A percentile compares a stretch with the other conserved stretches of the same genome.
Conservation (phyloP, 2,113 vertebrate species). For the Pseudorhombus dupliciocellatus region DNA sequence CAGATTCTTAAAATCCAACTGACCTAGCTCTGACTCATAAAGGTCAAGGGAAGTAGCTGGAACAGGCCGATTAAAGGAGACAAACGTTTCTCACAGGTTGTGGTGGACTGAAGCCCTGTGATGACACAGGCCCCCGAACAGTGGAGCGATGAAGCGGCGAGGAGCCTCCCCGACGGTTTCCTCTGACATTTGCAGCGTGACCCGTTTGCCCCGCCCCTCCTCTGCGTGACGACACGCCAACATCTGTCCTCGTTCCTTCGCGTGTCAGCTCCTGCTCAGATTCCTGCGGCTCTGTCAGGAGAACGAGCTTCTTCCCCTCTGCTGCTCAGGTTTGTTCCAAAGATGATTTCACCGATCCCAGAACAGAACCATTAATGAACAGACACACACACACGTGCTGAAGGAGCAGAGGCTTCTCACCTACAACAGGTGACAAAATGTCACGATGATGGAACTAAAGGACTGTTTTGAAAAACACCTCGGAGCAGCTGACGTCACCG, state of each 20-base stretch:
- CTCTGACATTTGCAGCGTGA: slow-evolving; percentile 67
- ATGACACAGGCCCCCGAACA: too few species aligned
- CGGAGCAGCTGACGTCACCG: slow-evolving; percentile 41
- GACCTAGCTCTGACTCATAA: too few species aligned
- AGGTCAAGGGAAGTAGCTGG: too few species aligned
- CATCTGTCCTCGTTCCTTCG: background rate
- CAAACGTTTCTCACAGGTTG: too few species aligned
- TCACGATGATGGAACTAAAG: slow-evolving; percentile 24
- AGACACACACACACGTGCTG: background rate
- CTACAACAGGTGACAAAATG: slow-evolving; percentile 26
- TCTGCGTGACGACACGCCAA: slow-evolving; percentile 18
- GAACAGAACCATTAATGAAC: too few species aligned
- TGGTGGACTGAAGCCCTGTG: too few species aligned
- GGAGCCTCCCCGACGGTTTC: slow-evolving; percentile 45
- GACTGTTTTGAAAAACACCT: slow-evolving; percentile 31
- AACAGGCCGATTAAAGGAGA: too few species aligned
- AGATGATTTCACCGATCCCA: too few species aligned
- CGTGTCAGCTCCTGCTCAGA: slow-evolving; percentile 8
- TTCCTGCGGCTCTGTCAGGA: background rate
- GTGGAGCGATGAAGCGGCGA: slow-evolving; percentile 15
- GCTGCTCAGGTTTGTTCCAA: too few species aligned
- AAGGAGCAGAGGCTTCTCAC: background rate
- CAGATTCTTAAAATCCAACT: too few species aligned
- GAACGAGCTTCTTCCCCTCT: too few species aligned
- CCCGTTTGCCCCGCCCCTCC: slow-evolving; percentile 44